phyloP scores from a whole-genome alignment of 1,140 invertebrate genomes.

The Arion vulgaris region DNA sequence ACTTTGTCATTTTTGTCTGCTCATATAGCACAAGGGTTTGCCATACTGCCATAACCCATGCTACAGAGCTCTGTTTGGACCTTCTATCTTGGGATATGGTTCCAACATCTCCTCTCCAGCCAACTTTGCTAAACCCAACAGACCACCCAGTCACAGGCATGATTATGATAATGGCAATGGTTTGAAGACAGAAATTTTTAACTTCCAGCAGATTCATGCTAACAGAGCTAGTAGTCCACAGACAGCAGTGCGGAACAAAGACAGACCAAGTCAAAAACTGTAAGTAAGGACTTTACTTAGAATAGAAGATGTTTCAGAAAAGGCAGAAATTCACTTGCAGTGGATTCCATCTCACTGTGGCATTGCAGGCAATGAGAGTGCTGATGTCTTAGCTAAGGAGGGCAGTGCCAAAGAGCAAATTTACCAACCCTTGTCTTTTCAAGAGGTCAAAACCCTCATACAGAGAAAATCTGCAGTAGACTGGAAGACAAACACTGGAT shows the following conservation, averaged over 20 bases:
- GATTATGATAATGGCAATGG: slow-evolving; percentile 32
- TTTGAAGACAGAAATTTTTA: slow-evolving; percentile 45
- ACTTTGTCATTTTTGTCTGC: too few species aligned
- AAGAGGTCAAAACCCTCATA: too few species aligned
- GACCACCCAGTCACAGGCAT: slow-evolving; percentile 27
- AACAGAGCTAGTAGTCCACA: neutral
- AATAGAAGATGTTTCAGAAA: too few species aligned
- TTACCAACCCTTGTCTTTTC: too few species aligned
- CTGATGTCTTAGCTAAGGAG: too few species aligned
- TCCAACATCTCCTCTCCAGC: slow-evolving; percentile 89
- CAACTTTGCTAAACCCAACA: slow-evolving; percentile 76
- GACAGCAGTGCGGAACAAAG: neutral
- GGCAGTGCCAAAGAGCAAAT: too few species aligned
- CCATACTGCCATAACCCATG: slow-evolving; percentile 69
- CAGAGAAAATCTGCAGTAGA: too few species aligned
- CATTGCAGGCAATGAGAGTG: too few species aligned
- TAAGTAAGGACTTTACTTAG: neutral
- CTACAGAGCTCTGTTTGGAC: slow-evolving; percentile 65
- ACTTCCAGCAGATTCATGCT: neutral
- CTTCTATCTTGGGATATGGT: slow-evolving; percentile 86
- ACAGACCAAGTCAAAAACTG: neutral
- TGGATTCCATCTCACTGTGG: too few species aligned
- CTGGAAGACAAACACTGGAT: too few species aligned
- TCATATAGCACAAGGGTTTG: slow-evolving; percentile 66
- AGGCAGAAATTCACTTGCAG: too few species aligned